Base-by-base conservation (phyloP, 1,140 invertebrate species). In the Saxidomus purpurata region DNA sequence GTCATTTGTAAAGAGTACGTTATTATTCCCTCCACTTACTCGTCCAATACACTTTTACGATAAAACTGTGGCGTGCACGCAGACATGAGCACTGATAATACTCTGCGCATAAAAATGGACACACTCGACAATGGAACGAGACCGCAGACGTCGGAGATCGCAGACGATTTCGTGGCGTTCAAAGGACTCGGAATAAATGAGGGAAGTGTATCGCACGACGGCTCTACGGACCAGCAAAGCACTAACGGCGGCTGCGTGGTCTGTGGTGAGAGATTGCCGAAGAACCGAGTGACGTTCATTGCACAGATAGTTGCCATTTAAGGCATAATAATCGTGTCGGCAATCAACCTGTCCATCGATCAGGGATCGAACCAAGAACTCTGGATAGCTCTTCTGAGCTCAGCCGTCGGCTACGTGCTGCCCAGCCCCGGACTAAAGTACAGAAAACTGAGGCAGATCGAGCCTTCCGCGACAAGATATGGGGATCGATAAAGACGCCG, bases 291-390 rank as follows among this genome's bases (percentile, higher is more conserved):
- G 69, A 74, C 69, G 36, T 40, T 74, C 38, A 38, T 74, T 3
- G 69, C 69, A 11, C 69, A 74, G 36, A 38, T 74, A n/a, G 28
- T 74, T 38, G 69, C 69, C 31, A 74, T 74, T 38, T 74, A 40
- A 6, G 19, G 1, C 19, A 74, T 74, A 38, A 74, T 74, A 38
- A 47, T 47, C 11, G 36, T 74, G 1, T 47, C 69, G 36, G 69
- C 36, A n/a, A 40, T 38, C 19, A 74, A 40, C 36, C 40, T 47
- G 17, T 74, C 36, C n/a, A 25, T 38, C 36, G 19, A 40, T 17
- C 22, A 28, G 15, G 69, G 69, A 1, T 38, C 59, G 1, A 63
- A 40, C 17, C 69, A 74, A 28, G 36, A 74, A 47, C 69, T 40
- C 15, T 38, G 36, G 36, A 47, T 38, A 22, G 69, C 36, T 8